Percentiles rank a stretch among this genome's conserved stretches.
Evolutionary conservation across 2,797 vertebrate genomes (phyloP).

Genomic region (Schizopygopsis pylzovi): DNA sequence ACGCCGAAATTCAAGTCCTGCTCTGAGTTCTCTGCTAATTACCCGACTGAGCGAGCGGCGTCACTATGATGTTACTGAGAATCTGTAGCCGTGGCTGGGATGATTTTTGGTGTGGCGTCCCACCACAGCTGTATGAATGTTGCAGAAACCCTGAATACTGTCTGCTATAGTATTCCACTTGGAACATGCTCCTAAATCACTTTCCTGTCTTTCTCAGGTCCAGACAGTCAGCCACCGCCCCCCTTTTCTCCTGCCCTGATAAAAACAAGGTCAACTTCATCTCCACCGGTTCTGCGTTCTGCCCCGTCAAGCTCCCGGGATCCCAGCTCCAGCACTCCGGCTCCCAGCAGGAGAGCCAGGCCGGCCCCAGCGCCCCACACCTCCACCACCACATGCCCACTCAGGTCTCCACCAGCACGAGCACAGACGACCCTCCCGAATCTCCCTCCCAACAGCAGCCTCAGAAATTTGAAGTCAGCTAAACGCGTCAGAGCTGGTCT

Average conservation of each 20-base stretch:
- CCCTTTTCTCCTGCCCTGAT: conserved; percentile 98
- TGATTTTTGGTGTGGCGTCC: too few relatives aligned
- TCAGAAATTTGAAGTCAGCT: conserved; percentile 86
- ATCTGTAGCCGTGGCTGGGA: too few relatives aligned
- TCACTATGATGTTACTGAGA: too few relatives aligned
- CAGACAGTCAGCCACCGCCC: conserved; percentile 86
- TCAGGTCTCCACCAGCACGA: conserved; percentile 90
- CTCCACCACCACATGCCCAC: conserved; percentile 71
- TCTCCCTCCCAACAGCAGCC: conserved; percentile 65
- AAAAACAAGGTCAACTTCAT: conserved; percentile 99
- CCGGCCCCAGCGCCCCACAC: conserved; percentile 71
- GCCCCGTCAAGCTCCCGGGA: conserved; percentile 91
- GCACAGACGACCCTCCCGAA: conserved; percentile 83
- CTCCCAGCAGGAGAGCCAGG: conserved; percentile 80
- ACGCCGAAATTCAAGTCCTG: too few relatives aligned
- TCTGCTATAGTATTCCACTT: neutral
- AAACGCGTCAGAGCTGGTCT: conserved; percentile 85
- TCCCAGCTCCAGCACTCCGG: conserved; percentile 79
- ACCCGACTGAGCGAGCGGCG: too few relatives aligned
- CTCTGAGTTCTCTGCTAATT: too few relatives aligned
- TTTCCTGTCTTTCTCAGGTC: conserved; percentile 76
- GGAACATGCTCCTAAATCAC: neutral
- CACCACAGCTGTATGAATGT: too few relatives aligned
- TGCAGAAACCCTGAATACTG: neutral
- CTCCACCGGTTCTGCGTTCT: conserved; percentile 96